These are phyloP conservation scores for Pelodytes ibericus DNA, from an alignment of 2,797 vertebrate genomes.

Conservation along the genomic window DNA sequence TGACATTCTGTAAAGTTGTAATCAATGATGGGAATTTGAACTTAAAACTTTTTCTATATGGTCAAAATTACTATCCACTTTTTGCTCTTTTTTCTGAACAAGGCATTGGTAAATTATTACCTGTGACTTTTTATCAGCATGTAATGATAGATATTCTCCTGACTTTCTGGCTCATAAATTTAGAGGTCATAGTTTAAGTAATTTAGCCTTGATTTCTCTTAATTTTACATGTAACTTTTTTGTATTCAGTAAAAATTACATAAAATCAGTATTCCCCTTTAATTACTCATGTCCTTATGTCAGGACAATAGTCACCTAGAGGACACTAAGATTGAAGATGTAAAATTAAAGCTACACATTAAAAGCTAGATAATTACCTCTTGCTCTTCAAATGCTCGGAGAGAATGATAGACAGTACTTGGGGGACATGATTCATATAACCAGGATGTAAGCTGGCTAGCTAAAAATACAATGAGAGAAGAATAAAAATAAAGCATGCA, in stretches of 20 bases:
- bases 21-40: too few species aligned
- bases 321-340: constrained; percentile 54
- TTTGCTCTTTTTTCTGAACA: too few species aligned
- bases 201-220: neutral
- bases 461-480: constrained; percentile 51
- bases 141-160: neutral
- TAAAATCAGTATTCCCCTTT: constrained; percentile 47
- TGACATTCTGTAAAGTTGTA: too few species aligned
- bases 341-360: constrained; percentile 54
- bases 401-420: constrained; percentile 55
- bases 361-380: constrained; percentile 54
- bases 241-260: constrained; percentile 11
- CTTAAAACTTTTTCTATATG: too few species aligned
- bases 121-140: neutral
- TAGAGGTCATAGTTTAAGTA: constrained; percentile 13
- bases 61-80: too few species aligned
- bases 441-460: constrained; percentile 44
- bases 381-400: constrained; percentile 42
- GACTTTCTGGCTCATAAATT: neutral
- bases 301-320: constrained; percentile 53
- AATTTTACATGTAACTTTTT: constrained; percentile 11
- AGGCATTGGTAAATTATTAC: neutral
- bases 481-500: constrained; percentile 57
- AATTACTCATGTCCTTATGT: constrained; percentile 51
- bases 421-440: constrained; percentile 54